Percentiles rank a stretch among this genome's conserved stretches.
Conservation (phyloP, 1,140 invertebrate genomes). For the Drosophila trapezifrons region DNA sequence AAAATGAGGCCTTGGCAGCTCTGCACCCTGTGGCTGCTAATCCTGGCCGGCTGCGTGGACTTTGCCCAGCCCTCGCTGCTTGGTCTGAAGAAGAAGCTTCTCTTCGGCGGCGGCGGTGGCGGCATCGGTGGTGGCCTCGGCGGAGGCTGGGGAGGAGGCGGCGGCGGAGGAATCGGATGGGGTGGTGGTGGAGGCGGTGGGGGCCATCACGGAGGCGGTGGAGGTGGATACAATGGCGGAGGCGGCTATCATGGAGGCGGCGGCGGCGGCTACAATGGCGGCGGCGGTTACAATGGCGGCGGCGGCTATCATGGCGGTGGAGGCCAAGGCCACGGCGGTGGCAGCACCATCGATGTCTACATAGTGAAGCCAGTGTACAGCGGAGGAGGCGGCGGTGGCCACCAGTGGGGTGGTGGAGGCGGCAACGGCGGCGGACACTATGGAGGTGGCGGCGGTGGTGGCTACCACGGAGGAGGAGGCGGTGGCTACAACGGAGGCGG, state of each 20-base stretch:
- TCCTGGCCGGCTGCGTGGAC: slow-evolving; percentile 47
- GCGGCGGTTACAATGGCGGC: slow-evolving; percentile 14
- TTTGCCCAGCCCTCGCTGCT: slow-evolving; percentile 57
- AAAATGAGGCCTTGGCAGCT: slow-evolving; percentile 35
- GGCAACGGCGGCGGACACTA: slow-evolving; percentile 11
- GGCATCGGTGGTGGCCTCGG: slow-evolving; percentile 30
- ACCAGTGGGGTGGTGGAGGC: slow-evolving; percentile 15
- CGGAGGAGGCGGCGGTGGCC: slow-evolving; percentile 29
- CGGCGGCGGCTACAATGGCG: slow-evolving; percentile 2
- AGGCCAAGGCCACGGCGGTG: slow-evolving; percentile 20
- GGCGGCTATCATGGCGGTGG: slow-evolving; percentile 39
- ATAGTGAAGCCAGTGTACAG: slow-evolving; percentile 38
- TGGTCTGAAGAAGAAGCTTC: slow-evolving; percentile 60
- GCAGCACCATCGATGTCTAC: slow-evolving; percentile 44
- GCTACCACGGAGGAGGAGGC: slow-evolving; percentile 34
- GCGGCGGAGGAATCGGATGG: slow-evolving; percentile 20
- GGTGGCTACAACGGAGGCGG: slow-evolving; percentile 42
- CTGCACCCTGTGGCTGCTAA: slow-evolving; percentile 39
- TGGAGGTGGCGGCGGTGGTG: slow-evolving; percentile 25
- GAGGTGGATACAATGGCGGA: slow-evolving; percentile 7
- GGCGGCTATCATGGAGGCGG: slow-evolving; percentile 34
- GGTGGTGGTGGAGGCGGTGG: slow-evolving; percentile 21
- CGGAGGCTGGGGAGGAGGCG: slow-evolving; percentile 38
- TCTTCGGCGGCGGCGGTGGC: slow-evolving; percentile 41
- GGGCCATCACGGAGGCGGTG: slow-evolving; percentile 13